Percentiles rank a stretch among this genome's conserved stretches.
These are phyloP conservation scores for Pachypsylla venusta DNA, from an alignment of 1,140 invertebrate genomes.

Conservation along the genomic window DNA sequence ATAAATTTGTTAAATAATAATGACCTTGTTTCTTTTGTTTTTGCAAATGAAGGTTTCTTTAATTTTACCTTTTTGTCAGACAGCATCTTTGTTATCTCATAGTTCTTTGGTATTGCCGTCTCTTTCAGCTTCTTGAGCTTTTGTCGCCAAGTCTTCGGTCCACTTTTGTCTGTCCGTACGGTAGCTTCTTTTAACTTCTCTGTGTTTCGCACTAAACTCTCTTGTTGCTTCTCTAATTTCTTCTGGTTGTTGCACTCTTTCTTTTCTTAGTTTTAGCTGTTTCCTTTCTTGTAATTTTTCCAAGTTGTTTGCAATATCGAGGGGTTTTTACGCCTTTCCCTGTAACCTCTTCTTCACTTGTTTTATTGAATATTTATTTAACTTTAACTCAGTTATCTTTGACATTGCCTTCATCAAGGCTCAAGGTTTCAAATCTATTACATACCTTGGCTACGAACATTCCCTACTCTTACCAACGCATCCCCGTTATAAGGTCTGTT, in stretches of 20 bases:
- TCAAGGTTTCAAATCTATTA: neutral
- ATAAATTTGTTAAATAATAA: too few species aligned
- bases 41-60: slow-evolving; percentile 8
- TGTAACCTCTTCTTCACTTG: neutral
- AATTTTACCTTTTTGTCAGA: slow-evolving; percentile 1
- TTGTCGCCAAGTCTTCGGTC: slow-evolving; percentile 2
- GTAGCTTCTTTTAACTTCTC: slow-evolving; percentile 14
- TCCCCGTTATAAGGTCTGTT: neutral
- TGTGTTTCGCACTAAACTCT: too few species aligned
- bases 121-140: slow-evolving; percentile 11
- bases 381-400: too few species aligned
- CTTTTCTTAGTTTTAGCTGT: slow-evolving; percentile 1
- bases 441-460: neutral
- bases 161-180: slow-evolving; percentile 10
- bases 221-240: neutral
- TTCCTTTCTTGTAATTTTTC: slow-evolving; percentile 8
- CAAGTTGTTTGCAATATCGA: slow-evolving; percentile 10
- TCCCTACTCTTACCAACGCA: neutral
- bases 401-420: neutral
- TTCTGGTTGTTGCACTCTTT: neutral
- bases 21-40: neutral
- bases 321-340: neutral
- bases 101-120: slow-evolving; percentile 12
- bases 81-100: slow-evolving; percentile 11
- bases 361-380: neutral